A percentile compares a stretch with the other conserved stretches of the same genome.
Evolutionary conservation across 2,797 vertebrate species (phyloP).

Genomic region (Darevskia nairensis): DNA sequence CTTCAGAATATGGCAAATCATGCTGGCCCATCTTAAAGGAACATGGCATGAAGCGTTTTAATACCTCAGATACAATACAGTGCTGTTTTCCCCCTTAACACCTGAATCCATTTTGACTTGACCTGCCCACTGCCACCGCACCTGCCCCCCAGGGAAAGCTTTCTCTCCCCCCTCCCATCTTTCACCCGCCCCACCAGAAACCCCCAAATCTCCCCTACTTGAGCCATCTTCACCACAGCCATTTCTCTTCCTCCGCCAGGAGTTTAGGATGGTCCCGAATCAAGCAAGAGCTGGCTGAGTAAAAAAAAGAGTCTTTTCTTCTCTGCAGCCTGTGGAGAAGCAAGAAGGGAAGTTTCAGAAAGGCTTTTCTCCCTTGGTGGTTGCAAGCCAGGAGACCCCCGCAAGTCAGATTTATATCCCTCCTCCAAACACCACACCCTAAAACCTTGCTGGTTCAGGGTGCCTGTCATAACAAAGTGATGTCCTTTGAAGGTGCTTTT

Average conservation of each 20-base stretch:
- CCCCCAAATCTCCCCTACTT: constrained; percentile 16
- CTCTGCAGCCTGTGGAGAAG: constrained; percentile 12
- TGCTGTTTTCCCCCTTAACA: not conserved
- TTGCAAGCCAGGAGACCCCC: no score
- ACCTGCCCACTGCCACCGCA: not conserved
- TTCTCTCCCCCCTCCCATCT: no score
- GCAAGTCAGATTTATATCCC: not conserved
- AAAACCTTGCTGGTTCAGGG: no score
- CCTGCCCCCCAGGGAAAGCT: not conserved
- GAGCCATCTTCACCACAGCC: constrained; percentile 21
- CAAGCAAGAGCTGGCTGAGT: not conserved
- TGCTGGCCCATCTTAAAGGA: accelerated
- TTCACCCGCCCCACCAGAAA: not conserved
- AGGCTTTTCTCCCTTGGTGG: not conserved
- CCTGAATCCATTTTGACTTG: not conserved
- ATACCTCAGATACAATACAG: not conserved
- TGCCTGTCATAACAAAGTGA: no score
- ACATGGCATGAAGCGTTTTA: no score
- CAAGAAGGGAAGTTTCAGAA: constrained; percentile 4
- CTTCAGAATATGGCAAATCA: not conserved
- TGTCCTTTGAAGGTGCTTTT: not conserved
- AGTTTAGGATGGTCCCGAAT: not conserved
- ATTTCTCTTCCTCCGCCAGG: not conserved
- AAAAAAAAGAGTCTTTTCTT: no score
- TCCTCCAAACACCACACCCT: not conserved